phyloP scores from a whole-genome alignment of 2,888 invertebrate species.

The Tuta absoluta region DNA sequence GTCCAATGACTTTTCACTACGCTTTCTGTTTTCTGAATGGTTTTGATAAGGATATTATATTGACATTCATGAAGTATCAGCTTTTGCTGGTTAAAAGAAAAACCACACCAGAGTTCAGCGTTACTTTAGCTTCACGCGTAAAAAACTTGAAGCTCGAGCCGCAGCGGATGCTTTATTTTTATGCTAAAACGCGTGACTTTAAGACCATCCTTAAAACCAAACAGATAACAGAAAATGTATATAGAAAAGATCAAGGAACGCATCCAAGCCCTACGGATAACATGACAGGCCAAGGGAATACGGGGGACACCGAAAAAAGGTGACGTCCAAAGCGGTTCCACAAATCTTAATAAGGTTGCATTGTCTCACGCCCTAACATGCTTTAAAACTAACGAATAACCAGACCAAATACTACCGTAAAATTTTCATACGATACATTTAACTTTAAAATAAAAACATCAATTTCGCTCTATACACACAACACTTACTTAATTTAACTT shows the following conservation, averaged over 20 bases:
- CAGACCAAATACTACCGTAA: conserved; percentile 16
- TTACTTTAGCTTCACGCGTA: no score
- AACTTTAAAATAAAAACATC: conserved; percentile 14
- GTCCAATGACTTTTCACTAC: background rate
- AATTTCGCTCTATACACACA: no score
- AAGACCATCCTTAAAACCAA: background rate
- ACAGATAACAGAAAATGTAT: background rate
- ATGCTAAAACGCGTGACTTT: background rate
- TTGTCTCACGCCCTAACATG: conserved; percentile 65
- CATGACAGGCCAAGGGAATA: conserved; percentile 32
- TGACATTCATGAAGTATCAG: no score
- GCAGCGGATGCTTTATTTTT: no score
- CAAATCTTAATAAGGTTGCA: conserved; percentile 52
- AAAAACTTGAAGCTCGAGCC: no score
- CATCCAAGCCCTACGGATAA: conserved; percentile 31
- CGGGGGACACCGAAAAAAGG: conserved; percentile 18
- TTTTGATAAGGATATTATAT: no score
- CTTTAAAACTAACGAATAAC: conserved; percentile 49
- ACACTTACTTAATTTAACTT: background rate
- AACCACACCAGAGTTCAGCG: no score
- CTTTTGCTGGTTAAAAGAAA: no score
- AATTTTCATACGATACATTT: background rate
- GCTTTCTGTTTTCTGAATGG: background rate
- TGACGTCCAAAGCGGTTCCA: conserved; percentile 24
- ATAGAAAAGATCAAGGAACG: conserved; percentile 1